Base-by-base conservation (phyloP, 1,140 invertebrate species). In the Oedothorax gibbosus region DNA sequence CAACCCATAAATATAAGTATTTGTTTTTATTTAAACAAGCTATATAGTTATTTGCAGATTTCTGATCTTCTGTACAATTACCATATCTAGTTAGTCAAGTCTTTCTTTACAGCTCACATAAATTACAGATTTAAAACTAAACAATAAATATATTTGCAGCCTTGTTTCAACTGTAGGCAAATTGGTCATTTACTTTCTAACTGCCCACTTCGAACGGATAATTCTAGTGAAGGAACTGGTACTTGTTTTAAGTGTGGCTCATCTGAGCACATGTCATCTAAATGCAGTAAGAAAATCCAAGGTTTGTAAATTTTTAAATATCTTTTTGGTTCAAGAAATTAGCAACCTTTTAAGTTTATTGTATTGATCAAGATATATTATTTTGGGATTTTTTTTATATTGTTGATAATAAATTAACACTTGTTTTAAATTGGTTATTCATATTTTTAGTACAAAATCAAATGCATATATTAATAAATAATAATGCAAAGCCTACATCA, bases 221-320 rank as follows among this genome's bases (percentile, higher is more conserved):
- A 77, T 9, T 18, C 68, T 49, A 51, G 75, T 64, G 92, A 94
- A 73, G 89, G 64, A 86, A 86, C 92, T 64, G 89, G 88, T 49
- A 92, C 94, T 87, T 96, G 95, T 92, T 97, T 96, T 92, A 96
- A 94, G 89, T 96, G 95, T 91, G 95, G 95, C 91, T 95, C 96
- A 92, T 93, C 93, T 86, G 96, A 96, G 65, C 96, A 98, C 91
- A 94, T 97, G 90, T 95, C 95, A 60, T 93, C 94, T 86, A 95
- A 94, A 89, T 96, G 95, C 54, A 9, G 90, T 15, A 56, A 66
- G 12, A 51, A 84, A 65, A 60, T 84, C 7, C 7, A n/a, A 60
- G 82, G 73, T 84, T 18, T 60, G 15, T 69, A 57, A 20, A 18
- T 54, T 50, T 66, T 54, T 56, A 79, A 66, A 20, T 15, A 9